Conservation (phyloP, 2,113 vertebrate species). For the Hippolais icterina region DNA sequence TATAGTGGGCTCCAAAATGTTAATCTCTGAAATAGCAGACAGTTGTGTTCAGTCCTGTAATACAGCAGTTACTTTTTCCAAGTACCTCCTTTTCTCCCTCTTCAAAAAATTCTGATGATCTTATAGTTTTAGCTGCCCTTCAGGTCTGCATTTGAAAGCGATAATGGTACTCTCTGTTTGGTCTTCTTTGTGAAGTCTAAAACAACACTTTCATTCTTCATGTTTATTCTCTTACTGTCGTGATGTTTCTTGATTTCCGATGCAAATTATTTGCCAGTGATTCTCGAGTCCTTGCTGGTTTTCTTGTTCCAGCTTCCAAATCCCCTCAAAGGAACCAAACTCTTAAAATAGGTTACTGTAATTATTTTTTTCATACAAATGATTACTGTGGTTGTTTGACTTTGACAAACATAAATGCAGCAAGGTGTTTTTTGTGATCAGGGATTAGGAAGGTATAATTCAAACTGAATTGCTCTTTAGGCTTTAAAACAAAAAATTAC, state of each 20-base stretch:
- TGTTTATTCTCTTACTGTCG: neutral
- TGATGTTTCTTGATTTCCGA: neutral
- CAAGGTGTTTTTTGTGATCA: neutral
- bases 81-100: neutral
- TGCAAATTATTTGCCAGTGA: neutral
- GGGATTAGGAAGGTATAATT: neutral
- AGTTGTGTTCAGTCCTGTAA: slow-evolving; percentile 14
- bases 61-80: neutral
- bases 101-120: neutral
- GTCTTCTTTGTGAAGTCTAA: neutral
- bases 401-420: neutral
- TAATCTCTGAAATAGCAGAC: neutral
- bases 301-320: slow-evolving; percentile 13
- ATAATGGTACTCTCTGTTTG: neutral
- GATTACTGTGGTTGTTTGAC: neutral
- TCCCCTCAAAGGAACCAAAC: neutral
- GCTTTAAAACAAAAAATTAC: neutral
- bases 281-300: neutral
- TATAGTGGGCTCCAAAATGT: neutral
- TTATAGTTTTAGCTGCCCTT: neutral
- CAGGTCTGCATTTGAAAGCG: neutral
- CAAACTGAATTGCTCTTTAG: neutral
- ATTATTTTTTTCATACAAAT: neutral
- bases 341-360: neutral
- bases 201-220: neutral